Percentiles rank a stretch among this genome's conserved stretches.
Conservation (phyloP, 2,888 invertebrate species). For the Pandemis corylana region DNA sequence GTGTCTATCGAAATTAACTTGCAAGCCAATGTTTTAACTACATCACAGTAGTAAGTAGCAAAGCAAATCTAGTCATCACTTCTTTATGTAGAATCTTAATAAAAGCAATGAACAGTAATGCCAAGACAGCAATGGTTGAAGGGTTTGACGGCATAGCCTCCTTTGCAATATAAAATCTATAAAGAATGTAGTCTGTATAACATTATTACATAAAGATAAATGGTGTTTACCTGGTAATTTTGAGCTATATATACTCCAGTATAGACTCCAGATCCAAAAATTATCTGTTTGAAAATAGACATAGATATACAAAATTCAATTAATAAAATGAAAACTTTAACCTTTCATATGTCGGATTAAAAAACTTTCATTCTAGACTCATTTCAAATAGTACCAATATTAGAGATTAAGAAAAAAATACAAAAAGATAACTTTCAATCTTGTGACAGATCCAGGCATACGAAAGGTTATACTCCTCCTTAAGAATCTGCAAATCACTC, state of each 20-base stretch:
- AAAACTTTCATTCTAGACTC: too few species aligned
- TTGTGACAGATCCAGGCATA: too few species aligned
- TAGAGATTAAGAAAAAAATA: too few species aligned
- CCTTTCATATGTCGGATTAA: too few species aligned
- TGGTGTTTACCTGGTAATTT: conserved; percentile 88
- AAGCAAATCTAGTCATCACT: not conserved
- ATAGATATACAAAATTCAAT: too few species aligned
- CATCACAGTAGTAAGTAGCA: not conserved
- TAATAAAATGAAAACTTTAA: too few species aligned
- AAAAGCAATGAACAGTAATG: not conserved
- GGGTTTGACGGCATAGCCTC: conserved; percentile 50
- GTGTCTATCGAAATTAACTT: conserved; percentile 46
- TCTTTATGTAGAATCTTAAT: not conserved
- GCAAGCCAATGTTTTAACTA: conserved; percentile 48
- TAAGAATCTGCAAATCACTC: too few species aligned
- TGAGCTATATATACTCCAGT: conserved; percentile 90
- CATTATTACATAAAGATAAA: conserved; percentile 9
- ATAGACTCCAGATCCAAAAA: conserved; percentile 89
- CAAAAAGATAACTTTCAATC: too few species aligned
- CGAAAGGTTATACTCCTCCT: too few species aligned
- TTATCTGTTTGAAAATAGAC: conserved; percentile 83
- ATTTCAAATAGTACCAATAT: too few species aligned
- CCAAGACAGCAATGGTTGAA: conserved; percentile 50
- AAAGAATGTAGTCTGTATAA: not conserved
- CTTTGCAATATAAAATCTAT: conserved; percentile 44